Conservation (phyloP, 2,797 vertebrate genomes). For the Tadarida brasiliensis region DNA sequence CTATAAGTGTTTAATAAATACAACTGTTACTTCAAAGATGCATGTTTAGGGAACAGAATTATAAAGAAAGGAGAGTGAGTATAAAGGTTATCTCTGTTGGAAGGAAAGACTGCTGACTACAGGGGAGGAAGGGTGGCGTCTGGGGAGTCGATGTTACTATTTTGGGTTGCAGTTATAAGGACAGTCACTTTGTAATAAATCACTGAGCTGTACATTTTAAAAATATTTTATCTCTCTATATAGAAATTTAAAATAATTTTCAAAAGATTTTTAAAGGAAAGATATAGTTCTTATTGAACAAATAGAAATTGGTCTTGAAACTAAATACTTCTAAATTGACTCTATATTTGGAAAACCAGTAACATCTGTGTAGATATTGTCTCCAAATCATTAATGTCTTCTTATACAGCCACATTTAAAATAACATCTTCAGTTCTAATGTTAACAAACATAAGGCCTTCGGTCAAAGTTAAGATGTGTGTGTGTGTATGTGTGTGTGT, state of each 20-base stretch:
- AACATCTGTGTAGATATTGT: neutral
- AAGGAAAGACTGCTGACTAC: neutral
- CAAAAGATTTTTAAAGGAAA: neutral
- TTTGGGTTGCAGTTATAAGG: neutral
- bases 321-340: neutral
- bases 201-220: neutral
- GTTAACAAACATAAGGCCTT: neutral
- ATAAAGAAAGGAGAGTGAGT: neutral
- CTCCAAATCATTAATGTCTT: neutral
- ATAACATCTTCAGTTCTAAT: neutral
- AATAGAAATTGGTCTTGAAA: neutral
- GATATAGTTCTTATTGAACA: neutral
- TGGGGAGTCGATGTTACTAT: neutral
- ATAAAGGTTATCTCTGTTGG: neutral
- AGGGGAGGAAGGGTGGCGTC: neutral
- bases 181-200: neutral
- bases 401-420: neutral
- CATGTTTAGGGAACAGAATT: neutral
- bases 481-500: neutral
- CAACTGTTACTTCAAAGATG: neutral
- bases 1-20: neutral
- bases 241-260: neutral
- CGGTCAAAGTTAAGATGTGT: neutral
- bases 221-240: neutral
- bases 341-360: neutral